Conservation (phyloP, 2,888 invertebrate genomes). For the Seira sanloemensis region DNA sequence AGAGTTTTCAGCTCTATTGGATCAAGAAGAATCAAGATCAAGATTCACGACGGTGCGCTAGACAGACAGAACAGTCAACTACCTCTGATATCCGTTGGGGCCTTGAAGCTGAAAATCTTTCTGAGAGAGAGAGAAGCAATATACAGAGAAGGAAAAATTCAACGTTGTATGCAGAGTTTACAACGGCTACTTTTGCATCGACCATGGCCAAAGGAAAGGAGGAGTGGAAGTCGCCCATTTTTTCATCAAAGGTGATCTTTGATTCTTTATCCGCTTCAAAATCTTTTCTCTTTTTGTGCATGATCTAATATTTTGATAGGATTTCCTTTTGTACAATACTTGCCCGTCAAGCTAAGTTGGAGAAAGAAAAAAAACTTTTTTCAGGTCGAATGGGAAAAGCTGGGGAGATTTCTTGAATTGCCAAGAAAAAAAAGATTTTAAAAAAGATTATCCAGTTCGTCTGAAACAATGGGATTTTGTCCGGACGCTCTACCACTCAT, state of each 20-base stretch:
- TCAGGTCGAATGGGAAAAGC: neutral
- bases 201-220: neutral
- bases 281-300: constrained; percentile 22
- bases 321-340: neutral
- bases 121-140: neutral
- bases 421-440: neutral
- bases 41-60: constrained; percentile 58
- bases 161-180: constrained; percentile 2
- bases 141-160: constrained; percentile 32
- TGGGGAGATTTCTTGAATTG: neutral
- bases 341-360: neutral
- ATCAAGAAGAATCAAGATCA: constrained; percentile 64
- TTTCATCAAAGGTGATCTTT: constrained; percentile 65
- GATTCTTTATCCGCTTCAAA: constrained; percentile 57
- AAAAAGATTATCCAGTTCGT: constrained; percentile 33
- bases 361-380: neutral
- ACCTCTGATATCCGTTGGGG: constrained; percentile 59
- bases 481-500: no score
- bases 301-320: constrained; percentile 26
- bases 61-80: constrained; percentile 53
- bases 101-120: constrained; percentile 52
- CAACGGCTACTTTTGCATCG: neutral
- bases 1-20: constrained; percentile 60
- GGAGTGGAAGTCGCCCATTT: constrained; percentile 46
- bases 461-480: constrained; percentile 46